phyloP scores from a whole-genome alignment of 2,113 vertebrate species.

The Hypomesus transpacificus region DNA sequence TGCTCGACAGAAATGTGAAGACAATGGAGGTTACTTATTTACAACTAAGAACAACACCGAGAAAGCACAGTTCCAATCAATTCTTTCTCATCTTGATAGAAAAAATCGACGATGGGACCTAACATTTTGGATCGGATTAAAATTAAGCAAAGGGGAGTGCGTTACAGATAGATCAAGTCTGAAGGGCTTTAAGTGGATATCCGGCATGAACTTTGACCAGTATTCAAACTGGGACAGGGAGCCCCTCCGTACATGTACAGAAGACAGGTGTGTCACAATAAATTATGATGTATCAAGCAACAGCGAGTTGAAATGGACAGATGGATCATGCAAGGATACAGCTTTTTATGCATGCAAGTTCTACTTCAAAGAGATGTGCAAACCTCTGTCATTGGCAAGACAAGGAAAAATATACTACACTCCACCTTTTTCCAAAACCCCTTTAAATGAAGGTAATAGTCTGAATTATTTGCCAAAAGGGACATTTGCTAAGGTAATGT shows the following conservation, averaged over 20 bases:
- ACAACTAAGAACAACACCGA: conserved; percentile 58
- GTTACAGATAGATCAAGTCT: conserved; percentile 28
- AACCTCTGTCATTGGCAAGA: conserved; percentile 49
- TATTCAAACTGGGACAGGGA: conserved; percentile 69
- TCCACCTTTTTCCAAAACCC: conserved; percentile 49
- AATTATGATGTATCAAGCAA: conserved; percentile 12
- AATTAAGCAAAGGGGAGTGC: conserved; percentile 48
- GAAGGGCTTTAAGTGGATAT: conserved; percentile 67
- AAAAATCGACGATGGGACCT: neutral
- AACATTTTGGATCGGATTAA: conserved; percentile 69
- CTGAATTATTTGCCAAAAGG: conserved; percentile 55
- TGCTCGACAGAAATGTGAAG: conserved; percentile 42
- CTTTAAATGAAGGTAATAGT: conserved; percentile 12
- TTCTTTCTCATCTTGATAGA: conserved; percentile 43
- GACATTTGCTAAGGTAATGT: conserved; percentile 56
- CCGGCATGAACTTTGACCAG: conserved; percentile 41
- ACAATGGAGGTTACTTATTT: conserved; percentile 68
- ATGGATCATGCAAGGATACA: conserved; percentile 39
- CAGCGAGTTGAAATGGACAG: conserved; percentile 54
- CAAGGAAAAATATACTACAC: conserved; percentile 56
- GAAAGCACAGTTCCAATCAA: conserved; percentile 44
- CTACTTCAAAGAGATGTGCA: conserved; percentile 69
- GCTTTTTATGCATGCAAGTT: conserved; percentile 65
- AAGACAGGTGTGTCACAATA: conserved; percentile 63
- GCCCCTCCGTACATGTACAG: conserved; percentile 61